Evolutionary conservation across 1,140 invertebrate species (phyloP).

Genomic region (Platorchestia sp.): DNA sequence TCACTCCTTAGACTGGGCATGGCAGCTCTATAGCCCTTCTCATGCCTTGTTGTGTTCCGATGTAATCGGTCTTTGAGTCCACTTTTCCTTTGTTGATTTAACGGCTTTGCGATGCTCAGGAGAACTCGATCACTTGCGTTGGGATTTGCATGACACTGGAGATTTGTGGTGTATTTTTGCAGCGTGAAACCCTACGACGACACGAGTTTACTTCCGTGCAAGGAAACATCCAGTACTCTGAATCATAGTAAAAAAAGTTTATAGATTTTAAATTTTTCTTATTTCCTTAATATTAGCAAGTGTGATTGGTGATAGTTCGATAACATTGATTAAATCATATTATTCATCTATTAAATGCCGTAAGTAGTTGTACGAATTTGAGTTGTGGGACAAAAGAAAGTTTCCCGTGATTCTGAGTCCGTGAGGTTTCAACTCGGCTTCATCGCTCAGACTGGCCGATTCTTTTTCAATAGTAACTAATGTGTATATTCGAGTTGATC

Average conservation of each 20-base stretch:
- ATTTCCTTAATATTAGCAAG: background rate
- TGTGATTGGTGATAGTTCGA: background rate
- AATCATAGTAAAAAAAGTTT: background rate
- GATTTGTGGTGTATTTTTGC: background rate
- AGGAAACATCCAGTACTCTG: background rate
- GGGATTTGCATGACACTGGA: background rate
- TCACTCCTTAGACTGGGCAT: background rate
- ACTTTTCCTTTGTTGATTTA: constrained; percentile 45
- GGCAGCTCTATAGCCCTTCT: constrained; percentile 31
- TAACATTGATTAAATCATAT: background rate
- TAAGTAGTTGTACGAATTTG: background rate
- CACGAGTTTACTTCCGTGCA: background rate
- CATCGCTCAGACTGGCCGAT: background rate
- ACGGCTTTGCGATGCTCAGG: background rate
- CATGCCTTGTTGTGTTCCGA: constrained; percentile 21
- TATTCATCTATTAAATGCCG: background rate
- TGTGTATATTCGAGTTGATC: background rate
- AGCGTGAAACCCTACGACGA: background rate
- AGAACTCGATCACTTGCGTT: background rate
- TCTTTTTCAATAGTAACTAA: background rate
- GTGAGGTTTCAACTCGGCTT: background rate
- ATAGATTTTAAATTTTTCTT: background rate
- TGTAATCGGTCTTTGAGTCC: constrained; percentile 5
- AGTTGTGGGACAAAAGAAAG: background rate
- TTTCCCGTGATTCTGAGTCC: background rate